Evolutionary conservation across 2,797 vertebrate species (phyloP).

Genomic region (Carcharodon carcharias): DNA sequence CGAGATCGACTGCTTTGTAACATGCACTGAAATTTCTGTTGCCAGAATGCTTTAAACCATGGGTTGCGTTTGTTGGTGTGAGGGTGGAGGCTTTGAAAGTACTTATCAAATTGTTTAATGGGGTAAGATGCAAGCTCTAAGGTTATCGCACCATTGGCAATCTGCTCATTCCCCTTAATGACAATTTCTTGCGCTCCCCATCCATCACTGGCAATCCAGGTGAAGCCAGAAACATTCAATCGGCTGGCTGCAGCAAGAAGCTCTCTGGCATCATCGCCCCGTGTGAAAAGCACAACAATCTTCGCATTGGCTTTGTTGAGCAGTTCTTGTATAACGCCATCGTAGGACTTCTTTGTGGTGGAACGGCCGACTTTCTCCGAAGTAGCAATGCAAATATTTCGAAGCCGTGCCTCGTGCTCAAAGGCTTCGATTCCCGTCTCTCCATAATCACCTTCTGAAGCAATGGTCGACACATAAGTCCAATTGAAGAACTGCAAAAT

Average conservation of each 20-base stretch:
- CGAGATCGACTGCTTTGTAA: slow-evolving; percentile 61
- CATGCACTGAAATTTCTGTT: slow-evolving; percentile 91
- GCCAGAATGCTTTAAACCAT: slow-evolving; percentile 97
- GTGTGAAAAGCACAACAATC: slow-evolving; percentile 90
- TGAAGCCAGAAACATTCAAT: slow-evolving; percentile 81
- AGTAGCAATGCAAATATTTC: slow-evolving; percentile 96
- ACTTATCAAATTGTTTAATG: slow-evolving; percentile 78
- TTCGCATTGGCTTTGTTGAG: slow-evolving; percentile 90
- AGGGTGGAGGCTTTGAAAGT: slow-evolving; percentile 83
- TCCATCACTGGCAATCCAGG: slow-evolving; percentile 95
- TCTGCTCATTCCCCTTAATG: slow-evolving; percentile 85
- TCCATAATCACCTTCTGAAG: slow-evolving; percentile 92
- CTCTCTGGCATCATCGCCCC: slow-evolving; percentile 87
- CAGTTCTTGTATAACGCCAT: slow-evolving; percentile 83
- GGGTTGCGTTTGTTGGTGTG: slow-evolving; percentile 84
- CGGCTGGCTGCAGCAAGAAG: slow-evolving; percentile 83
- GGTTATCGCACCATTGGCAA: slow-evolving; percentile 88
- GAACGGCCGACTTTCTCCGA: slow-evolving; percentile 93
- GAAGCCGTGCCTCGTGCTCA: slow-evolving; percentile 86
- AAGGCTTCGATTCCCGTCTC: slow-evolving; percentile 97
- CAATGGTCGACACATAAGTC: slow-evolving; percentile 96
- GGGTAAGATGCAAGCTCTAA: slow-evolving; percentile 87
- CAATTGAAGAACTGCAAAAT: slow-evolving; percentile 93
- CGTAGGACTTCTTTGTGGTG: slow-evolving; percentile 89
- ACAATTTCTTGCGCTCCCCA: slow-evolving; percentile 98